Evolutionary conservation across 2,888 invertebrate species (phyloP), one percentile per base, ranked within the genome.

Genomic region (Rutpela maculata): DNA sequence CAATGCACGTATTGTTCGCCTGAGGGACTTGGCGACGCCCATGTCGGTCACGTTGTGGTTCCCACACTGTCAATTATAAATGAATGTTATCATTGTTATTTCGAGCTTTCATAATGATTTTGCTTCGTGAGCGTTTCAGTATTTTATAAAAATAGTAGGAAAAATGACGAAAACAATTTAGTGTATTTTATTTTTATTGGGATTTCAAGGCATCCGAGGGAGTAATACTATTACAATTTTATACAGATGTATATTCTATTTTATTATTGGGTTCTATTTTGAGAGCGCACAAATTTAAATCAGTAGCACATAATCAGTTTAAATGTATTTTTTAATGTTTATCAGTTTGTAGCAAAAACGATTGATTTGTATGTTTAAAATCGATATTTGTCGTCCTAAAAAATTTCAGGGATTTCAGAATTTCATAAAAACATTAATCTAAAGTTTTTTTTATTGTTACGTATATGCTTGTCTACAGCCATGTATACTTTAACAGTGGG

Each of bases 61-160:
- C 38, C 19, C 35, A 50, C 55, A 50, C 68, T 68, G 55, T 50
- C 68, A 50, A 68, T 68, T 68, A 63, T 63, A 63, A 63, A 38
- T 38, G 63, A 63, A 38, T 63, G 63, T 38, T 63, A 38, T 63
- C 38, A 38, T 38, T 63, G 63, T 35, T 62, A 31, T 31, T 62
- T 31, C 31, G 26, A 22, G 62, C 62, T 26, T 62, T 31, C 31
- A 62, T 62, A 38, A 35, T n/a, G 38, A 63, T 63, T 63, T 63
- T 38, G 35, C 18, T 15, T 50, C 50, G 50, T 63, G 63, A 18
- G 18, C 63, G 18, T 12, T 63, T 62, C 31, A 35, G 31, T 31
- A 62, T 43, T 63, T 62, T 35, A 60, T 38, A 18, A 17, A 26
- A 9, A 18, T 7, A 35, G 4, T 17, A n/a, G n/a, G n/a, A 9